A percentile compares a stretch with the other conserved stretches of the same genome.
Conservation (phyloP, 2,797 vertebrate species). For the Poeciliopsis infans region DNA sequence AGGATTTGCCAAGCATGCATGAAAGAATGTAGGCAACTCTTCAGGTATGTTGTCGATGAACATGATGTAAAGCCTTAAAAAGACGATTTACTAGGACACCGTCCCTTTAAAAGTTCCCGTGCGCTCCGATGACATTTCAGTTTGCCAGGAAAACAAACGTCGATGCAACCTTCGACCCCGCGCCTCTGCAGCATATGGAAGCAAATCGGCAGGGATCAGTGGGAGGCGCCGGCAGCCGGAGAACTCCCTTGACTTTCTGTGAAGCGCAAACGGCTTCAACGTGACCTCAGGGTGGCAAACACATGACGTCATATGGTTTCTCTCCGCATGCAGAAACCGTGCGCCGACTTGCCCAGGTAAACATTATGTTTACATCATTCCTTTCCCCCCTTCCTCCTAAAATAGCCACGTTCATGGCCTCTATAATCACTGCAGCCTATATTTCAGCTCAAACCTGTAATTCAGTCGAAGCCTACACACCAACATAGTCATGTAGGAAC, state of each 20-base stretch:
- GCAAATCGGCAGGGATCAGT: conserved; percentile 35
- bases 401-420: conserved; percentile 29
- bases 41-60: no score
- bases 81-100: no score
- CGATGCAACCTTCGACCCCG: conserved; percentile 38
- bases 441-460: conserved; percentile 37
- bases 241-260: conserved; percentile 36
- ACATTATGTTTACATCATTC: conserved; percentile 1
- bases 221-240: conserved; percentile 1
- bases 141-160: conserved; percentile 15
- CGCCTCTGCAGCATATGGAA: conserved; percentile 26
- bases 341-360: neutral
- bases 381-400: neutral
- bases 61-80: no score
- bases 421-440: conserved; percentile 45
- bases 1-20: no score
- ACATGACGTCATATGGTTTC: conserved; percentile 39
- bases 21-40: no score
- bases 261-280: conserved; percentile 23
- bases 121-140: neutral
- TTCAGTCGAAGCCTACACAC: conserved; percentile 13
- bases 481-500: neutral
- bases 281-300: conserved; percentile 23
- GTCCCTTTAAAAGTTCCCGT: neutral
- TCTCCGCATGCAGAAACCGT: conserved; percentile 6